These are phyloP conservation scores for Coenonympha glycerion DNA, from an alignment of 2,888 invertebrate genomes.

Conservation along the genomic window DNA sequence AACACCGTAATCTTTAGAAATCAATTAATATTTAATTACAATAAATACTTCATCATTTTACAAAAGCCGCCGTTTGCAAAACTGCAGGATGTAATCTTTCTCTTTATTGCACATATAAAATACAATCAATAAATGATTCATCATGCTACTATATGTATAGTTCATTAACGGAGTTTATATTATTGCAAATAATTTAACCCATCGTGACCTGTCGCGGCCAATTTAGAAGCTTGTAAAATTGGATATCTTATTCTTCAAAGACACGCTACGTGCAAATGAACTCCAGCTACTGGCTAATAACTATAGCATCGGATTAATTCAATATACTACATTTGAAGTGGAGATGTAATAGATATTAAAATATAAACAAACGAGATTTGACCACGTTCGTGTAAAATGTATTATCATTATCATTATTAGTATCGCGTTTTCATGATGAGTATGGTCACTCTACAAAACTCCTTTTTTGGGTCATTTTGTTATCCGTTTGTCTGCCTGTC, in stretches of 20 bases:
- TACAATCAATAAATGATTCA: slow-evolving; percentile 1
- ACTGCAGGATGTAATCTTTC: background rate
- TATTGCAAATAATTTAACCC: slow-evolving; percentile 17
- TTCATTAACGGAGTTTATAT: slow-evolving; percentile 7
- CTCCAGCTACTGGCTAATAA: slow-evolving; percentile 9
- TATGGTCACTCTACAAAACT: too few species aligned
- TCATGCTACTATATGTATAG: slow-evolving; percentile 3
- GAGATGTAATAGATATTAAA: background rate
- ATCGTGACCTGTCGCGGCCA: slow-evolving; percentile 18
- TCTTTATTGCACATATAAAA: slow-evolving; percentile 3
- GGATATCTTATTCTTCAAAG: slow-evolving; percentile 15
- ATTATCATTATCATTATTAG: too few species aligned
- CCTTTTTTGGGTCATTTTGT: too few species aligned
- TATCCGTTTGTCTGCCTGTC: too few species aligned
- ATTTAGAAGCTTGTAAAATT: slow-evolving; percentile 15
- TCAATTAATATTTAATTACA: too few species aligned
- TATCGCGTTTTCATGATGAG: too few species aligned
- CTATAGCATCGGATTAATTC: slow-evolving; percentile 6
- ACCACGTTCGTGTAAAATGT: too few species aligned
- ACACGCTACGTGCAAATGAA: slow-evolving; percentile 17
- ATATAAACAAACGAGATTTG: too few species aligned
- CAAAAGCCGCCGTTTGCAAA: background rate
- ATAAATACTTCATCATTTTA: background rate
- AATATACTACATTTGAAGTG: background rate
- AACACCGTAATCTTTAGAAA: too few species aligned